Conservation (phyloP, 2,113 vertebrate species). For the Actinemys pallida region DNA sequence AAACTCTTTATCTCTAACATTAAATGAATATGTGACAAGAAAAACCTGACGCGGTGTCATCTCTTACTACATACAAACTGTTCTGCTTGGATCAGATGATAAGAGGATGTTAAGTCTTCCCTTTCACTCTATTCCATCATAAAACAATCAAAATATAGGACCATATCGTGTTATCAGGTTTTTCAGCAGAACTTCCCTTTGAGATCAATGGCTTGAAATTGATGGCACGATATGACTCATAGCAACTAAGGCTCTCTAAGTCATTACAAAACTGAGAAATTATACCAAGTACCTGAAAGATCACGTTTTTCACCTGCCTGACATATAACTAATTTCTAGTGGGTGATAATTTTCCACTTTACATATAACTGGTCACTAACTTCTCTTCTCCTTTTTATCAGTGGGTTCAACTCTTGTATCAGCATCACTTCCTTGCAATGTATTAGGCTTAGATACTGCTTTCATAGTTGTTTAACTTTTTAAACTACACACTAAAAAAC, state of each 20-base stretch:
- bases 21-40: conserved; percentile 29
- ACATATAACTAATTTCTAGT: conserved; percentile 18
- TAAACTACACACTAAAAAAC: conserved; percentile 82
- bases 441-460: conserved; percentile 7
- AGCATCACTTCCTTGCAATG: conserved; percentile 37
- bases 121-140: conserved; percentile 58
- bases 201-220: conserved; percentile 29
- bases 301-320: conserved; percentile 50
- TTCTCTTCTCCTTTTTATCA: background rate
- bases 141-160: conserved; percentile 55
- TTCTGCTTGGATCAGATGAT: conserved; percentile 18
- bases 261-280: conserved; percentile 45
- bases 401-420: background rate
- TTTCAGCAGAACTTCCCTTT: conserved; percentile 29
- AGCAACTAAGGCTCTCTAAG: conserved; percentile 27
- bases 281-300: conserved; percentile 39
- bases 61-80: conserved; percentile 12
- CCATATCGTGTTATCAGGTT: background rate
- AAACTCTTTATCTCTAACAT: conserved; percentile 1
- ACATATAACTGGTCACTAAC: background rate
- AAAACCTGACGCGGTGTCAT: background rate
- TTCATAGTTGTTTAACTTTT: conserved; percentile 56
- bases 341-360: background rate
- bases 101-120: conserved; percentile 31
- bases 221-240: conserved; percentile 44